Percentiles rank a stretch among this genome's conserved stretches.
Evolutionary conservation across 2,888 invertebrate genomes (phyloP).

Genomic region (Serrognathus titanus): DNA sequence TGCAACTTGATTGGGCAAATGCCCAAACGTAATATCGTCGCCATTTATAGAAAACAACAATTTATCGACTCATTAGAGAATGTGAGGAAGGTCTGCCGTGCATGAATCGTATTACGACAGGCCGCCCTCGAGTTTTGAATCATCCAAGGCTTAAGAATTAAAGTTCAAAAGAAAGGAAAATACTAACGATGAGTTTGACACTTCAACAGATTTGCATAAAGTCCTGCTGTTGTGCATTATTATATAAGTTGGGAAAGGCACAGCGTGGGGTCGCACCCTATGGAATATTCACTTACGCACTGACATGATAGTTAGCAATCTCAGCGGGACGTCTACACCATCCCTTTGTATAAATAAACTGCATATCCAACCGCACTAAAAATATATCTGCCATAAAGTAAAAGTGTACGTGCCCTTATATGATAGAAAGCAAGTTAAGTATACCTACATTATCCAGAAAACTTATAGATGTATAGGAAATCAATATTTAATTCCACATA

Average conservation of each 20-base stretch:
- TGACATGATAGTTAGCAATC: constrained; percentile 25
- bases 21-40: no score
- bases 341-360: constrained; percentile 17
- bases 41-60: no score
- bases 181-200: not conserved
- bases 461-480: no score
- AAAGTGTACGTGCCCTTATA: not conserved
- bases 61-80: no score
- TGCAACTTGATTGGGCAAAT: no score
- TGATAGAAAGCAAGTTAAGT: no score
- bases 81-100: no score
- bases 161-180: not conserved
- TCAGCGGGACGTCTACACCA: constrained; percentile 17
- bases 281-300: constrained; percentile 15
- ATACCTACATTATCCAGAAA: no score
- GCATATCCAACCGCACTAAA: constrained; percentile 17
- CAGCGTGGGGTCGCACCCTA: constrained; percentile 20
- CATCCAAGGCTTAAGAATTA: no score
- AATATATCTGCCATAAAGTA: constrained; percentile 2
- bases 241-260: constrained; percentile 15
- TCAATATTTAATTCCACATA: no score
- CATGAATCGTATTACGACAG: no score
- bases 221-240: constrained; percentile 3
- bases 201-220: not conserved
- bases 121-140: no score